Base-by-base conservation (phyloP, 2,797 vertebrate species). In the Numenius phaeopus region DNA sequence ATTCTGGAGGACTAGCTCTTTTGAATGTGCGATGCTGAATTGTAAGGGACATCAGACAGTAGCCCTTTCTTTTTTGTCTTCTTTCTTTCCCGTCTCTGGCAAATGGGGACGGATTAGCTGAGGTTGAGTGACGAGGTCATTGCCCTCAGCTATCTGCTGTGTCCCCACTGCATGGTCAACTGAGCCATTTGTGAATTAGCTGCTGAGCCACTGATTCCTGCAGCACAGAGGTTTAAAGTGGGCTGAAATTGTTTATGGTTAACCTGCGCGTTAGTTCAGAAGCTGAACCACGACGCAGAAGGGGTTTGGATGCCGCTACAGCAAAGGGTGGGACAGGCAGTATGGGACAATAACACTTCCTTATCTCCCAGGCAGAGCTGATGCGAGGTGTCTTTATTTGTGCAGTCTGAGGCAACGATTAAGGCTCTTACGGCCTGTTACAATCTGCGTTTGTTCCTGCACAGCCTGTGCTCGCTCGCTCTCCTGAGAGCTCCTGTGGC, bases 41-140 rank as follows among this genome's bases (percentile, higher is more conserved):
- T 73, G 29, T 54, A 47, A 91, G 54, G 76, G 42, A 47, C 72
- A 67, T 49, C 57, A 94, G 61, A 89, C 91, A 91, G 84, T 87
- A 89, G 92, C n/a, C 19, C 46, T 87, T 95, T 94, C 75, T 92
- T 89, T 96, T 82, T 71, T 83, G 67, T 92, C 59, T 57, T 73
- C 83, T 71, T 92, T 86, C 76, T 81, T 65, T 20, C 72, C 78
- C 65, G 83, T 93, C 67, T 90, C 79, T 95, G 87, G 91, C 76
- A 97, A 97, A 95, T 91, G 95, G 82, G 97, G 92, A 83, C 94
- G 71, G 79, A 97, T 97, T 97, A 97, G 91, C 93, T 37, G 84
- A 97, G 92, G 96, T 62, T 96, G 96, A 97, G 79, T 78, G 91
- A 61, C 0, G 72, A 92, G 96, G 95, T 97, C 95, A 92, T 91